These are phyloP conservation scores for Pterophyllum scalare DNA, from an alignment of 2,113 vertebrate genomes.

Conservation along the genomic window DNA sequence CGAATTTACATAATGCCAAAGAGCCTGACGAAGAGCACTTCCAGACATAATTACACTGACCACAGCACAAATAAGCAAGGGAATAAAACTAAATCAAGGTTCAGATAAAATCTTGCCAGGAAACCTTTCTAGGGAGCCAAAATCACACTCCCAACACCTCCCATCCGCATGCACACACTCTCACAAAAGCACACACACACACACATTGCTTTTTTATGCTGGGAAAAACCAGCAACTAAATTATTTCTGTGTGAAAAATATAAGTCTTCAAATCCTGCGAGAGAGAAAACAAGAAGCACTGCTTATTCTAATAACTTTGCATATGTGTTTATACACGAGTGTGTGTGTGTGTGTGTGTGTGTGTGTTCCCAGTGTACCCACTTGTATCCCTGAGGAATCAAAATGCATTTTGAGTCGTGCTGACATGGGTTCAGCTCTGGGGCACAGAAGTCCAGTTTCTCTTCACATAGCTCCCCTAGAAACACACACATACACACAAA, in stretches of 20 bases:
- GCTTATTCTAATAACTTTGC: neutral
- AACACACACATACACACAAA: conserved; percentile 64
- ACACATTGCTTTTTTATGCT: conserved; percentile 7
- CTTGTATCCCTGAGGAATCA: conserved; percentile 92
- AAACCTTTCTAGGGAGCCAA: neutral
- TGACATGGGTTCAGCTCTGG: conserved; percentile 94
- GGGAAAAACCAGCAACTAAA: conserved; percentile 26
- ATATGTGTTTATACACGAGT: neutral
- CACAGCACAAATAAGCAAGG: neutral
- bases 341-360: conserved; percentile 19
- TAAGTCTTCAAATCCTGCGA: conserved; percentile 9
- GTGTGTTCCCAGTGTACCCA: conserved; percentile 77
- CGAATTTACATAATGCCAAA: neutral
- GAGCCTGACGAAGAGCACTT: neutral
- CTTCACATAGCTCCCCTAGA: conserved; percentile 93
- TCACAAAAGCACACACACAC: neutral
- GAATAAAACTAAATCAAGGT: neutral
- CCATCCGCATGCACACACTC: neutral
- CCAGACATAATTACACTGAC: neutral
- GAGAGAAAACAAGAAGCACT: neutral
- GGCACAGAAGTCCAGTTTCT: conserved; percentile 96
- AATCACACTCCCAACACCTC: neutral
- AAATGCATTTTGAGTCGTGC: conserved; percentile 96
- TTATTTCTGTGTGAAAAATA: conserved; percentile 17
- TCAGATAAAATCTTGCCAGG: neutral